These are phyloP conservation scores for Drosophila hawaiiensis DNA, from an alignment of 2,888 invertebrate species.

Conservation along the genomic window DNA sequence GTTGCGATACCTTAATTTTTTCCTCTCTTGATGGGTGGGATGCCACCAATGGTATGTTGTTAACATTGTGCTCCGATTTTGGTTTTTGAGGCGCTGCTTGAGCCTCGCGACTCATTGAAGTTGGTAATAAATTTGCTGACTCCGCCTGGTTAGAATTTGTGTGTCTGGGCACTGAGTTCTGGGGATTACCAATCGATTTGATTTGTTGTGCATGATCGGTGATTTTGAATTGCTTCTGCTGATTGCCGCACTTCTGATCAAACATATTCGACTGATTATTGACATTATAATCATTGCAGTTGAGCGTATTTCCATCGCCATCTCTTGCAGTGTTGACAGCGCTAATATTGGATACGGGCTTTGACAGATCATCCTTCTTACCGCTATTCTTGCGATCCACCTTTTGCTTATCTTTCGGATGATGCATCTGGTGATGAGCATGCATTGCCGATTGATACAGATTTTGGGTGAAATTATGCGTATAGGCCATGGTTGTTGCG, in stretches of 20 bases:
- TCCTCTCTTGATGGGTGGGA: constrained; percentile 54
- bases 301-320: constrained; percentile 49
- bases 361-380: constrained; percentile 82
- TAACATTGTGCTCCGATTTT: constrained; percentile 69
- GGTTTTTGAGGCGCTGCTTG: constrained; percentile 57
- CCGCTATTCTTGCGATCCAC: constrained; percentile 78
- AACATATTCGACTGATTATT: constrained; percentile 65
- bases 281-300: constrained; percentile 65
- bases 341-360: constrained; percentile 34
- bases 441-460: constrained; percentile 84
- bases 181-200: constrained; percentile 63
- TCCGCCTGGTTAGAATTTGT: constrained; percentile 55
- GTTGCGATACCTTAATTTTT: constrained; percentile 65
- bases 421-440: constrained; percentile 83
- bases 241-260: constrained; percentile 64
- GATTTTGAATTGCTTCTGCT: constrained; percentile 62
- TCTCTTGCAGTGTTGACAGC: constrained; percentile 47
- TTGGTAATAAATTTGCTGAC: constrained; percentile 50
- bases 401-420: constrained; percentile 81
- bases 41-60: constrained; percentile 43
- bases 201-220: constrained; percentile 71
- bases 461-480: constrained; percentile 84
- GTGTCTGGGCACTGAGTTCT: constrained; percentile 55
- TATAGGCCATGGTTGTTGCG: constrained; percentile 85
- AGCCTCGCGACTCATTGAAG: constrained; percentile 45